Evolutionary conservation across 1,140 invertebrate genomes (phyloP), one percentile per base, ranked within the genome.

Genomic region (Pogonomyrmex barbatus): DNA sequence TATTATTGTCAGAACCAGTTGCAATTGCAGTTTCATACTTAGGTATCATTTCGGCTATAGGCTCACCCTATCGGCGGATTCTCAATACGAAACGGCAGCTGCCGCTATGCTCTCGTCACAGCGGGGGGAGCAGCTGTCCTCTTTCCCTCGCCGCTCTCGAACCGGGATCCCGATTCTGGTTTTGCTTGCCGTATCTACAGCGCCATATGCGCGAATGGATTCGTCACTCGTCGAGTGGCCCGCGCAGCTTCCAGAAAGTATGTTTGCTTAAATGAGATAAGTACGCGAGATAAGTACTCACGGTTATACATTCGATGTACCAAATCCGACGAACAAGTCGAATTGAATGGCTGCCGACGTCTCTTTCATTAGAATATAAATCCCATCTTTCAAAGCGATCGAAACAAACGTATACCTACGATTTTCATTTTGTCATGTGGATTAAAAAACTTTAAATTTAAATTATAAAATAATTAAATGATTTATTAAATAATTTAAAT

Each of bases 1-100:
- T 52, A 56, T 81, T 54, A 75, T 56, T 83, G 17, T 73, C 30
- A 50, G n/a, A 24, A 67, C 24, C 24, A 60, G 14, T 73, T 33
- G 14, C 42, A n/a, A 67, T 45, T 87, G 78, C 71, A 78, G 47
- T 77, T 58, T 78, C 39, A 47, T 58, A 33, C 47, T 39, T 52
- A 36, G 10, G 30, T 62, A 62, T 73, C 79, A n/a, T 52, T 65
- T 62, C 54, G 10, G 47, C n/a, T 8, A 47, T 81, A 71, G 36
- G 42, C 45, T 71, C 33, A 12, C 82, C 36, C 65, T 50, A 68
- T 68, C 62, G 60, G 73, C 47, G 88, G 45, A 71, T 83, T 30
- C 70, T 60, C 30, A 71, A 68, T 71, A 73, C 79, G 54, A 73
- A 82, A 77, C 78, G 86, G 65, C 89, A 90, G 89, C 89, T 90